Percentiles rank a stretch among this genome's conserved stretches.
Conservation (phyloP, 2,888 invertebrate species). For the Heliconius sara region DNA sequence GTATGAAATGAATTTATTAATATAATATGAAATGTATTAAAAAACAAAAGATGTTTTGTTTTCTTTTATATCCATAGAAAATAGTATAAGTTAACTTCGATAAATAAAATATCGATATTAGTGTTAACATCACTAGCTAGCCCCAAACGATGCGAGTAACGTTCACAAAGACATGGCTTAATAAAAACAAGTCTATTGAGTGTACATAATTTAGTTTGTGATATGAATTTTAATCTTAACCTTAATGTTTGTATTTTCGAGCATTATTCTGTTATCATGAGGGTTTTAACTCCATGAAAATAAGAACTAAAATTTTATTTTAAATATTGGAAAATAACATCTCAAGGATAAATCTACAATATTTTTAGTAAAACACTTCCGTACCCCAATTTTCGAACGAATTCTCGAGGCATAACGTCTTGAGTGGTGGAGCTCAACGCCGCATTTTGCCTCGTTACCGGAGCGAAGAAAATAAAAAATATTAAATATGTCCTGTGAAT, state of each 20-base stretch:
- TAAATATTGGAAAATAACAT: neutral
- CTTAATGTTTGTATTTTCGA: conserved; percentile 36
- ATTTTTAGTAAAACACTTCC: neutral
- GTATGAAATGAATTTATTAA: too few relatives aligned
- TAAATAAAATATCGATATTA: conserved; percentile 25
- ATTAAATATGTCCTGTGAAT: neutral
- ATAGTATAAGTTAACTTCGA: neutral
- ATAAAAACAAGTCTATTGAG: conserved; percentile 64
- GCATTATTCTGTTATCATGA: conserved; percentile 1
- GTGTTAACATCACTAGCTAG: conserved; percentile 55
- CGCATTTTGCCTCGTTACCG: neutral
- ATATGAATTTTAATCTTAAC: conserved; percentile 47
- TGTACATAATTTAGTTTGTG: conserved; percentile 58
- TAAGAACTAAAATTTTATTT: neutral
- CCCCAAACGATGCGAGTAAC: conserved; percentile 59
- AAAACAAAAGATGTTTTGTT: too few relatives aligned
- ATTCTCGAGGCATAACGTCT: neutral
- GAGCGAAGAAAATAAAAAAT: neutral
- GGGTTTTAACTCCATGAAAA: neutral
- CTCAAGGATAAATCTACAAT: neutral
- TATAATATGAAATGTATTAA: too few relatives aligned
- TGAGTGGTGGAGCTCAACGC: neutral
- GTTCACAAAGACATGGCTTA: conserved; percentile 63
- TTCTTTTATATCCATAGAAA: too few relatives aligned
- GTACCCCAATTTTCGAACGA: neutral